Evolutionary conservation across 2,797 vertebrate genomes (phyloP).

Genomic region (Fratercula arctica): DNA sequence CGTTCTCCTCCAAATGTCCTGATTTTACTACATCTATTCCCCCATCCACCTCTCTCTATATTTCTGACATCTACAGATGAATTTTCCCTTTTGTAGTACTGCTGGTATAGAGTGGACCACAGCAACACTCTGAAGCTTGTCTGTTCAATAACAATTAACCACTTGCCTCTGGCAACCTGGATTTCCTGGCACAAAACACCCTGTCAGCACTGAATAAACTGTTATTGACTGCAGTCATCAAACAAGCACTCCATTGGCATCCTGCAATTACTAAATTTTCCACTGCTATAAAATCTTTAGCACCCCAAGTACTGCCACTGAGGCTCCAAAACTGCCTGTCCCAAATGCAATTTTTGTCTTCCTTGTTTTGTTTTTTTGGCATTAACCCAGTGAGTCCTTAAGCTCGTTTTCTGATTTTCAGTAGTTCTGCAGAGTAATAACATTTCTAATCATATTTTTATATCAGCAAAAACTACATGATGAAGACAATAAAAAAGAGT

Average conservation of each 20-base stretch:
- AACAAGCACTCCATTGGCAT: background rate
- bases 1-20: background rate
- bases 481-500: background rate
- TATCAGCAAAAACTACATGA: background rate
- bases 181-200: background rate
- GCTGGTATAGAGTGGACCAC: background rate
- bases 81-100: background rate
- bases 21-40: background rate
- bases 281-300: background rate
- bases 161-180: background rate
- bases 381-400: background rate
- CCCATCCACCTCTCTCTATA: background rate
- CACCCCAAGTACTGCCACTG: background rate
- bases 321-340: background rate
- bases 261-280: slow-evolving; percentile 43
- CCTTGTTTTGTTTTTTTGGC: slow-evolving; percentile 53
- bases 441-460: background rate
- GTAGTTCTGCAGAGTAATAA: background rate
- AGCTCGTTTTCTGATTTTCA: background rate
- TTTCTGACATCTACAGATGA: background rate
- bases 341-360: slow-evolving; percentile 12
- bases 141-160: background rate
- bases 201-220: background rate
- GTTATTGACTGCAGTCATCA: slow-evolving; percentile 15
- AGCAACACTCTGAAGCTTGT: background rate